A percentile compares a stretch with the other conserved stretches of the same genome.
Evolutionary conservation across 2,888 invertebrate genomes (phyloP).

Genomic region (Blastobasis lacticolella): DNA sequence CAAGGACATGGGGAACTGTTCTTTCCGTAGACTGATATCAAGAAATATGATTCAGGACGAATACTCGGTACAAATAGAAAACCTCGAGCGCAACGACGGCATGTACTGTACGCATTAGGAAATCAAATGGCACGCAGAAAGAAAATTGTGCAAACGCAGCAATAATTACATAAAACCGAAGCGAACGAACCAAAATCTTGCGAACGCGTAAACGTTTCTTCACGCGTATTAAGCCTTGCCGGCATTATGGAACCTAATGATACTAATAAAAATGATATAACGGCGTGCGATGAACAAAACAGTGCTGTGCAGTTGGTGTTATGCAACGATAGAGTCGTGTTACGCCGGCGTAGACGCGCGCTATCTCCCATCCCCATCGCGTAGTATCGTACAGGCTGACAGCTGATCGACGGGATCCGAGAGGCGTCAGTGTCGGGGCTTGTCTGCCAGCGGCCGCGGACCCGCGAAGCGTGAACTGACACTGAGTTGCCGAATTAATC

Average conservation of each 20-base stretch:
- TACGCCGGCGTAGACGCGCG: constrained; percentile 52
- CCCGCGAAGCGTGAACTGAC: too few relatives aligned
- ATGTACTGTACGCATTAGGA: not conserved
- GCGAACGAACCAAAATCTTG: not conserved
- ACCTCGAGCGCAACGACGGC: too few relatives aligned
- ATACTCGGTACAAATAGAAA: too few relatives aligned
- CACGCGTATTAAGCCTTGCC: not conserved
- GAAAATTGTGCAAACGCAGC: too few relatives aligned
- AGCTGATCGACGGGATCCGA: constrained; percentile 41
- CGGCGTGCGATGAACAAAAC: constrained; percentile 29
- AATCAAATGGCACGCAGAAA: too few relatives aligned
- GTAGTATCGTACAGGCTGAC: constrained; percentile 48
- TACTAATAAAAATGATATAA: constrained; percentile 40
- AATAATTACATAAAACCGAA: constrained; percentile 4
- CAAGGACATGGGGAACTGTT: too few relatives aligned
- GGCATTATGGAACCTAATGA: constrained; percentile 31
- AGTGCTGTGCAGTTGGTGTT: constrained; percentile 32
- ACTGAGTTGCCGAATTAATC: too few relatives aligned
- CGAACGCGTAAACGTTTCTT: not conserved
- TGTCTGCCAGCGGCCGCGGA: not conserved
- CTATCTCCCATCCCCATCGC: constrained; percentile 59
- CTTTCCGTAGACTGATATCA: too few relatives aligned
- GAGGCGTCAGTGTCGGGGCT: not conserved
- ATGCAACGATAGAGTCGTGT: constrained; percentile 37
- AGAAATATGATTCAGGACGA: too few relatives aligned